A percentile compares a stretch with the other conserved stretches of the same genome.
These are phyloP conservation scores for Saxidomus purpurata DNA, from an alignment of 1,140 invertebrate species.

Conservation along the genomic window DNA sequence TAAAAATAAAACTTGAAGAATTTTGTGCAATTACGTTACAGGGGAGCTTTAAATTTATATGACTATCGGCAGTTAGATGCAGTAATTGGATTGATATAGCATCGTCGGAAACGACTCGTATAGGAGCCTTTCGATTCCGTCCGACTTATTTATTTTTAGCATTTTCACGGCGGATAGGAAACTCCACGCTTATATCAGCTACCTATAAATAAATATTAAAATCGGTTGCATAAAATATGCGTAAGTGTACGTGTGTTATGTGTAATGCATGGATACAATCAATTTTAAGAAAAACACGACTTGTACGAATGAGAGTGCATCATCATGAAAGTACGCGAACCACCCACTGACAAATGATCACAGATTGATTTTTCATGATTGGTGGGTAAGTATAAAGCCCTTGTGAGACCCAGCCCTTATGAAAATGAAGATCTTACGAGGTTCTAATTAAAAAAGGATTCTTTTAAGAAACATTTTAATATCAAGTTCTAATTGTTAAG, in stretches of 20 bases:
- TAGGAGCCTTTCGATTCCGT: not conserved
- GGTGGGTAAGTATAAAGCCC: too few species aligned
- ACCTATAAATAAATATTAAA: conserved; percentile 22
- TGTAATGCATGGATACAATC: conserved; percentile 29
- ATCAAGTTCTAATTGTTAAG: too few species aligned
- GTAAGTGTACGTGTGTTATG: not conserved
- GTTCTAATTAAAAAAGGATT: too few species aligned
- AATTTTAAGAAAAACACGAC: not conserved
- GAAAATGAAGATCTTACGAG: too few species aligned
- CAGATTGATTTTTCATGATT: not conserved
- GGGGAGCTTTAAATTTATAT: not conserved
- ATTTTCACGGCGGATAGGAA: not conserved
- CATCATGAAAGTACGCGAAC: not conserved
- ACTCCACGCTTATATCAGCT: conserved; percentile 45
- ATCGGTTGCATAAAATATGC: conserved; percentile 23
- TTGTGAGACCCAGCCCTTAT: too few species aligned
- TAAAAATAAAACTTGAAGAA: not conserved
- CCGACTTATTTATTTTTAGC: not conserved
- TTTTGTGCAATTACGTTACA: not conserved
- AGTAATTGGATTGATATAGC: too few species aligned
- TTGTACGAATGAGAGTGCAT: not conserved
- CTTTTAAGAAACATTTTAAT: too few species aligned
- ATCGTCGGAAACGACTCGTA: not conserved
- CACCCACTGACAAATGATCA: not conserved
- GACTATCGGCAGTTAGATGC: too few species aligned